These are phyloP conservation scores for Brachylomia viminalis DNA, from an alignment of 2,888 invertebrate genomes.

Conservation along the genomic window DNA sequence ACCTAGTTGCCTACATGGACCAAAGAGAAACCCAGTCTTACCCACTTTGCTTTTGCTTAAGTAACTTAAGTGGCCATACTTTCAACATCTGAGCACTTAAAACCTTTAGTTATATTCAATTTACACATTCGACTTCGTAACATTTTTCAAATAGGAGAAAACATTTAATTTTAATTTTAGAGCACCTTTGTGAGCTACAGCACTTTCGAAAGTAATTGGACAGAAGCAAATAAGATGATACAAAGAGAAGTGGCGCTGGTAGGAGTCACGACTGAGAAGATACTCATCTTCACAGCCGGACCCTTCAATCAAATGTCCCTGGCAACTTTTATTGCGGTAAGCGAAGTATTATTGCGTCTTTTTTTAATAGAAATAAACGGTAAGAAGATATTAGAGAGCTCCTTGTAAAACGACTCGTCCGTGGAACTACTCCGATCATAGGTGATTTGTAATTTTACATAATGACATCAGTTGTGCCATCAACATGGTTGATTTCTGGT, in stretches of 20 bases:
- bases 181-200: slow-evolving; percentile 78
- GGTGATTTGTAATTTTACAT: too few relatives aligned
- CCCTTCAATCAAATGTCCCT: slow-evolving; percentile 82
- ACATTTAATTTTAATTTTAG: slow-evolving; percentile 66
- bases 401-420: too few relatives aligned
- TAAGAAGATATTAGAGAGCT: too few relatives aligned
- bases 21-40: neutral
- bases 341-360: slow-evolving; percentile 30
- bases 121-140: neutral
- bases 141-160: neutral
- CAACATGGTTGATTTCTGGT: neutral
- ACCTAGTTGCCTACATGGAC: neutral
- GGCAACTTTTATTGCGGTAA: slow-evolving; percentile 78
- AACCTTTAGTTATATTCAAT: neutral
- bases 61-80: neutral
- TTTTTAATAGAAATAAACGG: too few relatives aligned
- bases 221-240: slow-evolving; percentile 57
- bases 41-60: neutral
- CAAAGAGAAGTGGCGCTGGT: slow-evolving; percentile 75
- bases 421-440: too few relatives aligned
- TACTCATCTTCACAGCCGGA: slow-evolving; percentile 78
- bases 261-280: slow-evolving; percentile 71
- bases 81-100: neutral
- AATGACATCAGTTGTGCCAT: neutral
- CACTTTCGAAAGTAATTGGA: slow-evolving; percentile 79